A percentile compares a stretch with the other conserved stretches of the same genome.
These are phyloP conservation scores for Ditylenchus weischeri DNA, from an alignment of 2,888 invertebrate species.

Conservation along the genomic window DNA sequence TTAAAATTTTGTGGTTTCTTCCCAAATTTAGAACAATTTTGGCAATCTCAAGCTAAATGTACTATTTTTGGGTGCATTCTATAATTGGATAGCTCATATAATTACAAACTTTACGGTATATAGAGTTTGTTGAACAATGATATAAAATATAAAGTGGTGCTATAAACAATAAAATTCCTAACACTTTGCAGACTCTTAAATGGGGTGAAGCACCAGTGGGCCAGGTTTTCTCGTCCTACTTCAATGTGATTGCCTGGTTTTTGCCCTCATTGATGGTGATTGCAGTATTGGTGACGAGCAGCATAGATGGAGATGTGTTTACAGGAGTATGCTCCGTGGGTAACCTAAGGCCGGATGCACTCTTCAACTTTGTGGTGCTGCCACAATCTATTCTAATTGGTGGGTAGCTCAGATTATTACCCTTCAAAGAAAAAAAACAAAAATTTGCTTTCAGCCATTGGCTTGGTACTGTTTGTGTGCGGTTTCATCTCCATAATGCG, in stretches of 20 bases:
- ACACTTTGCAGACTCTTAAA: constrained; percentile 72
- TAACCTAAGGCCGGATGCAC: constrained; percentile 80
- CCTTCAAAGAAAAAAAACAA: neutral
- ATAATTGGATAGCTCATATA: no score
- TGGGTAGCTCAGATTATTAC: constrained; percentile 27
- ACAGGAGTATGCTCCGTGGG: constrained; percentile 91
- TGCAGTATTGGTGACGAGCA: constrained; percentile 39
- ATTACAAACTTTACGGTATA: no score
- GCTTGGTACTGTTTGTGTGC: constrained; percentile 81
- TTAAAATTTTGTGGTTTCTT: no score
- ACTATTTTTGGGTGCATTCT: no score
- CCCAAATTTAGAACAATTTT: no score
- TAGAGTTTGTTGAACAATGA: no score
- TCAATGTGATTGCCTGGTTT: constrained; percentile 93
- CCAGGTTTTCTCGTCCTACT: constrained; percentile 66
- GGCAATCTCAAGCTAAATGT: no score
- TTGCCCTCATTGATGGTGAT: constrained; percentile 84
- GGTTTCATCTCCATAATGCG: constrained; percentile 89
- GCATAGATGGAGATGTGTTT: constrained; percentile 89
- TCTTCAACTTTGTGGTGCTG: constrained; percentile 76
- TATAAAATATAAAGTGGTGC: no score
- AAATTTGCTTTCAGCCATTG: constrained; percentile 65
- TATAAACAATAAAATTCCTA: neutral
- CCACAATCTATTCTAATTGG: constrained; percentile 79
- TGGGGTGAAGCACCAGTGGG: constrained; percentile 81